Base-by-base conservation (phyloP, 2,888 invertebrate genomes). In the Drosophila mercatorum region DNA sequence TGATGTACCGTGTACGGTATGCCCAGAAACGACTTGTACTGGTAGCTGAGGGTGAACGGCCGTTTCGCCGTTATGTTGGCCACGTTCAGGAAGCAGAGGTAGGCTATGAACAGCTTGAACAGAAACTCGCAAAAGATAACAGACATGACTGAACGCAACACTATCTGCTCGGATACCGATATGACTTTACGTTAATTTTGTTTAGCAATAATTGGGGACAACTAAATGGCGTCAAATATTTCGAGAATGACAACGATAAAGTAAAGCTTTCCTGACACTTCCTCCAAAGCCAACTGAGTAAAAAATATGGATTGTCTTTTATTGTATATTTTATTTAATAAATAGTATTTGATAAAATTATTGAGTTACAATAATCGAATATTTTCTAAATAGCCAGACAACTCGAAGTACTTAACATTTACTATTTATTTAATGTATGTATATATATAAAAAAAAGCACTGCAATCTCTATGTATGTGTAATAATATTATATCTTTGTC, bases 341-440 rank as follows among this genome's bases (percentile, higher is more conserved):
- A 62, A 73, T 73, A 68, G 40, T 67, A 62, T 68, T 52, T 70
- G 43, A 70, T 70, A 70, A 63, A 70, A 63, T 51, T 70, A 70
- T 70, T 70, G 36, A 61, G 34, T 60, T n/a, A 56, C 55, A 62
- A 62, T 70, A 56, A 62, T 56, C 62, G 51, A 62, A 70, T 69
- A 36, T 28, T 28, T 49, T 62, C 44, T 68, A 69, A 60, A 52
- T 62, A 70, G 47, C 41, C 51, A 63, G 62, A 51, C 41, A 70
- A 63, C 38, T 68, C 43, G 36, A 62, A 38, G 11, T 55, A 51
- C 64, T 64, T 65, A 44, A 40, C 56, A n/a, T n/a, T 22, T 22
- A 34, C 55, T 44, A 22, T 22, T 59, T 5, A 65, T 47, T 61
- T 6, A 11, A n/a, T 40, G 3, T 38, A 40, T 26, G 22, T 22